Base-by-base conservation (phyloP, 2,797 vertebrate species). In the Rhynchonycteris naso region DNA sequence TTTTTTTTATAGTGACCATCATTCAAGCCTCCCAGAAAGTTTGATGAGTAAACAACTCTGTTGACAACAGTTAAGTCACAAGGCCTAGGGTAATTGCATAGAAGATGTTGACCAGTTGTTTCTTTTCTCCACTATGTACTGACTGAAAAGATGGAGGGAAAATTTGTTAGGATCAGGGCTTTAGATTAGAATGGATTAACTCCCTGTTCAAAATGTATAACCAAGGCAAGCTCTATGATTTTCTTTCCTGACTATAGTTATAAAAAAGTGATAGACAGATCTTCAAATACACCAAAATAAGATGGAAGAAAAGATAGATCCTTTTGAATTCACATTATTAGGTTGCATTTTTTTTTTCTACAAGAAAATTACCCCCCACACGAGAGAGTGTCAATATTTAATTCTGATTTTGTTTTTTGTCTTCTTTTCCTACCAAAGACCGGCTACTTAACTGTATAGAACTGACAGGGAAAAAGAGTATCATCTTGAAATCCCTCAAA, bases 211-310 rank as follows among this genome's bases (percentile, higher is more conserved):
- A 78, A 14, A 26, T 63, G 13, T 35, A 5, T 69, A 72, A 93
- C 7, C 22, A 74, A 52, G 3, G 30, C 38, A 63, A 69, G 35
- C 3, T 63, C 61, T 83, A 8, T 38, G 47, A 80, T 72, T 75
- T 80, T 63, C 86, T 68, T 83, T 96, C 80, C 38, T 95, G 83
- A 88, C 89, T 84, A 59, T 13, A 72, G n/a, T 68, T 24, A 76
- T 74, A 15, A 88, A 24, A 8, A 91, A 84, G 30, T 83, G 4
- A 84, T 12, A 87, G 56, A 13, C 6, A 35, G 9, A 65, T 68
- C 19, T 50, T 89, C 52, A 69, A 83, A 71, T 1, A 65, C 10
- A 58, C 65, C 43, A 52, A 82, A 78, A 86, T 74, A 71, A 88
- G 30, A 81, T 43, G 24, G 24, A 78, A 10, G 26, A 76, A 74